Conservation (phyloP, 2,113 vertebrate species). For the Hyperoodon ampullatus region DNA sequence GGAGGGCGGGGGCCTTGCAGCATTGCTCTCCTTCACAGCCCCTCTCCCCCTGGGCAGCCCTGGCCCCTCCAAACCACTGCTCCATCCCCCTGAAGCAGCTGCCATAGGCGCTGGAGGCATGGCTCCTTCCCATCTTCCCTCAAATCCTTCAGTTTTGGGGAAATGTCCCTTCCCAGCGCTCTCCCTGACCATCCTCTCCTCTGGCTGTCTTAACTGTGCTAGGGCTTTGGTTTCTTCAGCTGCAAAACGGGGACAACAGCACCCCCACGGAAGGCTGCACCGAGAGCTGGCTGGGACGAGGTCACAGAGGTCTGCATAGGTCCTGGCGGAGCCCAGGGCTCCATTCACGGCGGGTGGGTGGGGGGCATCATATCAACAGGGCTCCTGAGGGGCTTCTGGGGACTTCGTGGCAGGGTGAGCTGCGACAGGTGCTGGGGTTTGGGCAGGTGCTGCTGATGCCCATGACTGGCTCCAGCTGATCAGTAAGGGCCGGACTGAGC, state of each 20-base stretch:
- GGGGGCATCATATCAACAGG: neutral
- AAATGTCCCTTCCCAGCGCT: neutral
- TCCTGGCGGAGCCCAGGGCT: neutral
- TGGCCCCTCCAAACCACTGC: neutral
- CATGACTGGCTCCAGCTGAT: too few species aligned
- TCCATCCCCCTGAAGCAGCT: neutral
- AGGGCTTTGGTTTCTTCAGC: neutral
- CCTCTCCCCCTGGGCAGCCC: neutral
- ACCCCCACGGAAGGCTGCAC: neutral
- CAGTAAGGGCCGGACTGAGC: neutral
- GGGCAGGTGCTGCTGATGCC: neutral
- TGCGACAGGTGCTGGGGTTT: neutral
- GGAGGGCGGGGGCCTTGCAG: neutral
- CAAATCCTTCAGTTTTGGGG: neutral
- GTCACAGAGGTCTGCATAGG: neutral
- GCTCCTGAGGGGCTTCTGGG: neutral
- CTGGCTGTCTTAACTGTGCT: neutral
- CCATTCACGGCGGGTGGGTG: fast-evolving
- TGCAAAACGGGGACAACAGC: neutral
- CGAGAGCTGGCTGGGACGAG: fast-evolving
- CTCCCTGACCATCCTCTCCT: neutral
- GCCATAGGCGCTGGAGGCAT: neutral
- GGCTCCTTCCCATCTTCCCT: neutral
- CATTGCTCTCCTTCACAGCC: fast-evolving
- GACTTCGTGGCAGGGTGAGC: neutral